These are phyloP conservation scores for Aurelia aurita DNA, from an alignment of 30 jellyfish, hydroid and myxozoan species.

Conservation along the genomic window DNA sequence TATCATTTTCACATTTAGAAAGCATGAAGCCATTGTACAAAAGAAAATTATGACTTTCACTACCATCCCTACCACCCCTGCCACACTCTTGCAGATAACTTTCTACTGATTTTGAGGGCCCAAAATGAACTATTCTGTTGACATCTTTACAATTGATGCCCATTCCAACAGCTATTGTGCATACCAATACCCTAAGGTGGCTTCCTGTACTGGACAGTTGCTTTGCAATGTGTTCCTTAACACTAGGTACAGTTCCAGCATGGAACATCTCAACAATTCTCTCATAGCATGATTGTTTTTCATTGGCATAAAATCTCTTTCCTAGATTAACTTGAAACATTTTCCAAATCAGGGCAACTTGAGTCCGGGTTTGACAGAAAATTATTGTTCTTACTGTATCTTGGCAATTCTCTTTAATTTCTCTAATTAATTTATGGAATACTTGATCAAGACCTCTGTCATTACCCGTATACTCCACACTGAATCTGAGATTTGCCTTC, in stretches of 20 bases:
- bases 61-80: constrained; percentile 55
- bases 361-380: constrained; percentile 16
- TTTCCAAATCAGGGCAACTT: constrained; percentile 25
- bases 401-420: neutral
- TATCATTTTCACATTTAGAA: neutral
- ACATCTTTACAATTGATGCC: constrained; percentile 41
- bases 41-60: constrained; percentile 2
- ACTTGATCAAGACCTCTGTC: neutral
- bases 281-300: neutral
- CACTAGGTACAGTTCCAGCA: constrained; percentile 47
- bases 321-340: constrained; percentile 29
- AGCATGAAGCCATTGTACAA: constrained; percentile 21
- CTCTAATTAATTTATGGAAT: neutral
- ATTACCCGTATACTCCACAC: constrained; percentile 1
- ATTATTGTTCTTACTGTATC: constrained; percentile 6
- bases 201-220: constrained; percentile 8
- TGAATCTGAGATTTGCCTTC: neutral
- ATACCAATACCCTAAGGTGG: constrained; percentile 23
- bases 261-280: constrained; percentile 49
- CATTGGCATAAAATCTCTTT: constrained; percentile 9
- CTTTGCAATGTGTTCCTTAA: constrained; percentile 26
- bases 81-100: constrained; percentile 45
- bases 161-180: constrained; percentile 59
- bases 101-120: constrained; percentile 40
- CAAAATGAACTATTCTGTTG: constrained; percentile 34